Evolutionary conservation across 2,113 vertebrate genomes (phyloP).

Genomic region (Varanus salvator): DNA sequence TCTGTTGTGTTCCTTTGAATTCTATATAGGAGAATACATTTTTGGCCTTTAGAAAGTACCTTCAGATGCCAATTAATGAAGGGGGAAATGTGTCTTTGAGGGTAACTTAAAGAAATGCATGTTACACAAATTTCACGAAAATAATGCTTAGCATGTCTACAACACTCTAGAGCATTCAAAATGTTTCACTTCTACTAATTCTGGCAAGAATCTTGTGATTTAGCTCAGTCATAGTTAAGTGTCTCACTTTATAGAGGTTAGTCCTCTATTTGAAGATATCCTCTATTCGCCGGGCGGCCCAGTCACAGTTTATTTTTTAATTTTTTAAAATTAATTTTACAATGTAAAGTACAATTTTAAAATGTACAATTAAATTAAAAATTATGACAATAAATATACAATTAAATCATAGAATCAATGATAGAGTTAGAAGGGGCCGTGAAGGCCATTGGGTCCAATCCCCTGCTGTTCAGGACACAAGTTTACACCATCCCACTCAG

Average conservation of each 20-base stretch:
- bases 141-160: background rate
- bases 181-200: background rate
- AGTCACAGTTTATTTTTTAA: background rate
- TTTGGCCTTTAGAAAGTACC: constrained; percentile 24
- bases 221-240: background rate
- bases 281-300: too few species aligned
- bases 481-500: too few species aligned
- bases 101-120: background rate
- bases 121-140: background rate
- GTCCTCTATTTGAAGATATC: too few species aligned
- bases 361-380: too few species aligned
- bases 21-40: constrained; percentile 36
- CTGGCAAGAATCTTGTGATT: background rate
- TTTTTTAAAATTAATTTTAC: too few species aligned
- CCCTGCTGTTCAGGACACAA: too few species aligned
- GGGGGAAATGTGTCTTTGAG: background rate
- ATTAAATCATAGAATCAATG: too few species aligned
- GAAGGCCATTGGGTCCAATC: too few species aligned
- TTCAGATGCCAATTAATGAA: background rate
- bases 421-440: too few species aligned
- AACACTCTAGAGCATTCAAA: background rate
- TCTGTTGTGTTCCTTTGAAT: constrained; percentile 24
- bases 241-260: too few species aligned
- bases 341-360: too few species aligned
- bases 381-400: too few species aligned